Base-by-base conservation (phyloP, 2,888 invertebrate genomes). In the Athalia rosae region DNA sequence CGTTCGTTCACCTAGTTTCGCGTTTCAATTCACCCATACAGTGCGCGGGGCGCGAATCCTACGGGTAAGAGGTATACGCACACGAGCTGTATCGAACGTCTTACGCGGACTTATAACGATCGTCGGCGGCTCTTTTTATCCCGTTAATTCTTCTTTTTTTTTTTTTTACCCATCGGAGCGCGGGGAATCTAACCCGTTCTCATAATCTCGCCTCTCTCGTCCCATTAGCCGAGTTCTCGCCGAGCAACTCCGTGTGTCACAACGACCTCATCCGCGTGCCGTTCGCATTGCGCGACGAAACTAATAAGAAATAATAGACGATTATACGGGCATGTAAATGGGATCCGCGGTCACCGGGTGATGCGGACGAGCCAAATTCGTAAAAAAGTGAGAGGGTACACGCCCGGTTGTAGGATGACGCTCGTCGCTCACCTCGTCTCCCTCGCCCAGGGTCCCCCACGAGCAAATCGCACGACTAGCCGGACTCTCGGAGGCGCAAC, bases 401-500 rank as follows among this genome's bases (percentile, higher is more conserved):
- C n/a, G n/a, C n/a, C n/a, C n/a, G n/a, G n/a, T n/a, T n/a, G n/a
- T n/a, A n/a, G n/a, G n/a, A n/a, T n/a, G n/a, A n/a, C n/a, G n/a
- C n/a, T 28, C 28, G 28, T 28, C 28, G 7, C 76, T 81, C 79
- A 89, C 89, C 91, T 97, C 96, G 90, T 98, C 98, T 8, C 97
- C 97, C 83, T 97, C 96, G 76, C 94, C 93, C 58, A 98, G 91
- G 83, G 93, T 92, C 11, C 97, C 97, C 97, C 97, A 97, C 45
- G 95, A 95, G 81, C 95, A 93, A 78, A 91, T 91, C 28, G 96
- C 95, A 73, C 95, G 93, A n/a, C 96, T 95, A 7, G 97, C 97
- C 0, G 97, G 97, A 90, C 96, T 97, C 83, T 96, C 95, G 79
- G 94, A 93, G 48, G 97, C 96, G 89, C 97, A 96, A 82, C 96